Base-by-base conservation (phyloP, 92 coral and sea anemone species). In the Parazoanthus swiftii region DNA sequence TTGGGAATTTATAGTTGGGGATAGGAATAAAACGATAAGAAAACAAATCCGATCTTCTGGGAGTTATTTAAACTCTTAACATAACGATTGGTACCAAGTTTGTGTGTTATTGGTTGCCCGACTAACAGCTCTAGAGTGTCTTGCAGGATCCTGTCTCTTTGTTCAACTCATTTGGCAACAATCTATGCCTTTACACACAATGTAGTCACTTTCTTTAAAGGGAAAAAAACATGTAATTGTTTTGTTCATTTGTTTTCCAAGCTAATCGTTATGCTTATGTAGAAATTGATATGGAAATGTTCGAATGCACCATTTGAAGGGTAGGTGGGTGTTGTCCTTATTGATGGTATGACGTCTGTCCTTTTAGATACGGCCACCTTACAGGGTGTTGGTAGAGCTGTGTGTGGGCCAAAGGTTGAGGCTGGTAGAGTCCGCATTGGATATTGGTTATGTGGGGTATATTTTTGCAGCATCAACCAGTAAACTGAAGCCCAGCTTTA, bases 281-380 rank as follows among this genome's bases (percentile, higher is more conserved):
- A 70, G 75, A 70, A 70, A n/a, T 70, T 70, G 75, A 37, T n/a
- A 70, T 70, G 36, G 75, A 37, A 70, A 70, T 70, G 75, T 70
- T 70, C 75, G 20, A 10, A 70, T 37, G 75, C 33, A 25, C 75
- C 75, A 70, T 37, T 37, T 70, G 75, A 16, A 70, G 37, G 75
- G 75, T 37, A 23, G 75, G 75, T 70, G 4, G 75, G 75, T 70
- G 36, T 70, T 70, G 75, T 70, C 75, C 75, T 16, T 8, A 37
- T 8, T 70, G 75, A 8, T 70, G 75, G 75, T 70, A 70, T 4
- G 42, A 39, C 42, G 42, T 39, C 42, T 39, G 42, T 67, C 74
- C 74, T 67, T 67, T 35, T 67, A 18, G 33, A 67, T 67, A 67
- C 74, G 74, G 74, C 74, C 74, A 67, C 74, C 13, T 67, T 33